Percentiles rank a stretch among this genome's conserved stretches.
Evolutionary conservation across 2,797 vertebrate species (phyloP).

Genomic region (Chloroceryle amazona): DNA sequence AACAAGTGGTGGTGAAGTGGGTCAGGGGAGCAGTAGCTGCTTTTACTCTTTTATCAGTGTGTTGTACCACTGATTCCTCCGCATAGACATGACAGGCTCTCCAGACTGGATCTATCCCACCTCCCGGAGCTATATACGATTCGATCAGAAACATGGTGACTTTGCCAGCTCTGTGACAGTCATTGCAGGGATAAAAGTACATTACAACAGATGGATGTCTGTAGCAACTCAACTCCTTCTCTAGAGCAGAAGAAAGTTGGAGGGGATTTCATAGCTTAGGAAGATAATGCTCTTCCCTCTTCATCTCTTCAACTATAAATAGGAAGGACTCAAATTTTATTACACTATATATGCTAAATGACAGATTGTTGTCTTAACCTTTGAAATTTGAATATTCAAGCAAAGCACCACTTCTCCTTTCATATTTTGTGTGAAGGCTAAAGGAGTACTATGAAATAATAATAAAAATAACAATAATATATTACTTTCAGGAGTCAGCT

Average conservation of each 20-base stretch:
- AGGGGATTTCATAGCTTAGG: fast-evolving
- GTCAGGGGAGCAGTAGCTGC: neutral
- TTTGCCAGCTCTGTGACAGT: neutral
- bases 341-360: neutral
- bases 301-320: neutral
- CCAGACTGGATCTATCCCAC: neutral
- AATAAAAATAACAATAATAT: neutral
- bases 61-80: neutral
- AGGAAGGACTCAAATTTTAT: neutral
- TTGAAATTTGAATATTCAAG: neutral
- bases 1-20: neutral
- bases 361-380: neutral
- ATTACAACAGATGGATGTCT: neutral
- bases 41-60: neutral
- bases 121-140: neutral
- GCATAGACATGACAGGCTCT: neutral
- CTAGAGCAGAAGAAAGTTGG: neutral
- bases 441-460: neutral
- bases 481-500: neutral
- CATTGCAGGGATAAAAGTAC: neutral
- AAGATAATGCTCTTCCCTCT: neutral
- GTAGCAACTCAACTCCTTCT: neutral
- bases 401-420: neutral
- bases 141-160: neutral
- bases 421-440: neutral